Evolutionary conservation across 2,888 invertebrate species (phyloP).

Genomic region (Sarcophaga carnaria): DNA sequence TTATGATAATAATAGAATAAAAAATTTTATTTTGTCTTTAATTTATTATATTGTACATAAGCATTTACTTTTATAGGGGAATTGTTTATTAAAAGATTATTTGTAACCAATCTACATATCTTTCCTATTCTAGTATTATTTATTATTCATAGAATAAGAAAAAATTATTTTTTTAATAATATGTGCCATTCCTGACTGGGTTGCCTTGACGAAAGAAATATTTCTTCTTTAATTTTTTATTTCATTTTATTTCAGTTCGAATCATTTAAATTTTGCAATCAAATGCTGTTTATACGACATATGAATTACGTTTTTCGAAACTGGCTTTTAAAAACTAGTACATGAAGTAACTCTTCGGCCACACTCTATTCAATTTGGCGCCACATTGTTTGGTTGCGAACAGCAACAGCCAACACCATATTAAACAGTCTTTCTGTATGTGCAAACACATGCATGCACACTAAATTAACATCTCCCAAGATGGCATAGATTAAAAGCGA

Average conservation of each 20-base stretch:
- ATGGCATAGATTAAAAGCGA: no score
- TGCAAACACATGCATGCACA: no score
- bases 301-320: background rate
- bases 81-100: background rate
- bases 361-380: background rate
- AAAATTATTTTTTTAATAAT: no score
- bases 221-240: background rate
- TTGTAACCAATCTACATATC: background rate
- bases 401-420: background rate
- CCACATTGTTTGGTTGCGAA: background rate
- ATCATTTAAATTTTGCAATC: no score
- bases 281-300: background rate
- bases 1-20: background rate
- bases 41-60: no score
- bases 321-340: background rate
- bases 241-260: no score
- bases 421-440: no score
- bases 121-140: no score
- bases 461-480: no score
- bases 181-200: background rate
- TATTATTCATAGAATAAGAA: no score
- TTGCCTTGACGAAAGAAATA: background rate
- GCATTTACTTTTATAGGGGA: background rate
- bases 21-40: no score
- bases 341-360: background rate